Conservation (phyloP, 1,140 invertebrate genomes). For the Danaus plexippus region DNA sequence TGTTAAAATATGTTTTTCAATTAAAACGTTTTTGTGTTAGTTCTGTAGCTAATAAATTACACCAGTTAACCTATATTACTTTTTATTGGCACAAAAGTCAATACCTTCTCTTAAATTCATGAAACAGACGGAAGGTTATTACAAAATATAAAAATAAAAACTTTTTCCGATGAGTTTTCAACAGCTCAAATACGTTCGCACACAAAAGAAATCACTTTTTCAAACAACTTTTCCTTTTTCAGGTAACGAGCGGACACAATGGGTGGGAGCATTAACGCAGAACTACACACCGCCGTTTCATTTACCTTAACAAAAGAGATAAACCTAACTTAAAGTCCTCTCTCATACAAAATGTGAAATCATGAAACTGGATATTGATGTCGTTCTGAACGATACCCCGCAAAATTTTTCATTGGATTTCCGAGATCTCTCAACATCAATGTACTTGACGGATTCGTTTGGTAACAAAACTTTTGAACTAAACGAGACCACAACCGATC, state of each 20-base stretch:
- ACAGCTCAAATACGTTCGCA: conserved; percentile 21
- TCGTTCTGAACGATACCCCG: conserved; percentile 41
- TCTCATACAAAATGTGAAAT: conserved; percentile 47
- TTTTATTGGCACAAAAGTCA: too few species aligned
- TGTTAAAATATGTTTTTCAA: too few species aligned
- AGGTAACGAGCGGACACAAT: conserved; percentile 43
- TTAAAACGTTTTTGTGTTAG: too few species aligned
- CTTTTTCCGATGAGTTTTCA: conserved; percentile 20
- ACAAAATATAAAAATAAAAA: conserved; percentile 13
- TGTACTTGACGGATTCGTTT: conserved; percentile 61
- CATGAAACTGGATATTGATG: conserved; percentile 51
- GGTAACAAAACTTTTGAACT: conserved; percentile 50
- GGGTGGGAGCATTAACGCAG: conserved; percentile 25
- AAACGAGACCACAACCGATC: conserved; percentile 49
- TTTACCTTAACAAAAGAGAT: conserved; percentile 42
- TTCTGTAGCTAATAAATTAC: too few species aligned
- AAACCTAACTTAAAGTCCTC: conserved; percentile 40
- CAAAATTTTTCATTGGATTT: conserved; percentile 54
- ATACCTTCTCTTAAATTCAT: too few species aligned
- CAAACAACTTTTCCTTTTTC: conserved; percentile 35
- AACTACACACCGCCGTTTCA: conserved; percentile 25
- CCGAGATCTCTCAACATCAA: conserved; percentile 57
- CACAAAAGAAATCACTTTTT: conserved; percentile 32
- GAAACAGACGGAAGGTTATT: conserved; percentile 4
- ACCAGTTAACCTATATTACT: too few species aligned